Conservation (phyloP, 2,797 vertebrate genomes). For the Brachyalestes nurse region DNA sequence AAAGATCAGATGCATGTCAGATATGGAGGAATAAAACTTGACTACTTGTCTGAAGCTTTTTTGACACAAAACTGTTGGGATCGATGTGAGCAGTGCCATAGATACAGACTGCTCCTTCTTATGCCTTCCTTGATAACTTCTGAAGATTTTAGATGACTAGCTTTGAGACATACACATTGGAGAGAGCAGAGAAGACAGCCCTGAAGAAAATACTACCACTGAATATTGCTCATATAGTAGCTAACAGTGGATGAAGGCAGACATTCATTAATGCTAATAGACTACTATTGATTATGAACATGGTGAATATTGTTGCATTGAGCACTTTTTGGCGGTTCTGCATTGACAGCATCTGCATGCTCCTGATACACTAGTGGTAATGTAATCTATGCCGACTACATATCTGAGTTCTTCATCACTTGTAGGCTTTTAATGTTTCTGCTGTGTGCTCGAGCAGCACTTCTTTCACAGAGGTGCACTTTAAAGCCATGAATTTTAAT, state of each 20-base stretch:
- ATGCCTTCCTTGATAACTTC: neutral
- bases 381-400: neutral
- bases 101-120: neutral
- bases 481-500: conserved; percentile 52
- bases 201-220: neutral
- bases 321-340: neutral
- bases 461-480: conserved; percentile 26
- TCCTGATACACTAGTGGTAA: no score
- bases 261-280: neutral
- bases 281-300: neutral
- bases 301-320: neutral
- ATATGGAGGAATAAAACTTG: neutral
- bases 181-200: neutral
- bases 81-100: neutral
- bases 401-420: conserved; percentile 17
- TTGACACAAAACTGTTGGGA: neutral
- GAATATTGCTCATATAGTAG: neutral
- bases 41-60: neutral
- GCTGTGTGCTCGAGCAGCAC: neutral
- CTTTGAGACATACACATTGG: neutral
- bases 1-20: neutral
- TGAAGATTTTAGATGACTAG: neutral
- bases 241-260: neutral
- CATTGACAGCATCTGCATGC: neutral
- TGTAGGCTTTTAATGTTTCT: conserved; percentile 37